Evolutionary conservation across 2,888 invertebrate species (phyloP), one percentile per base, ranked within the genome.

Genomic region (Chrysolina haemoptera): DNA sequence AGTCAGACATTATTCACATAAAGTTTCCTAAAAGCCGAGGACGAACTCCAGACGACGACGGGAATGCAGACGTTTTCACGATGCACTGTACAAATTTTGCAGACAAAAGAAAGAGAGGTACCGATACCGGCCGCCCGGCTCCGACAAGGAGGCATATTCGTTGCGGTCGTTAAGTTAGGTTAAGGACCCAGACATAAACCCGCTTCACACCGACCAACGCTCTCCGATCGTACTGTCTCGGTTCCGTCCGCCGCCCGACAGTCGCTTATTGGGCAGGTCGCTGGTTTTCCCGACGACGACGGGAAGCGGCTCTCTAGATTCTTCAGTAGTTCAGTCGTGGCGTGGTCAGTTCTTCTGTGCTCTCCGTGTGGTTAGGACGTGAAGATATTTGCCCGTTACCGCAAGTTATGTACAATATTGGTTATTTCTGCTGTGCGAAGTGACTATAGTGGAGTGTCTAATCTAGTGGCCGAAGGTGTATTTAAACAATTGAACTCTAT

Each of bases 141-240:
- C 73, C 50, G 74, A 82, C 75, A 74, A 77, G 78, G 82, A 81
- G 71, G 74, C 71, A 75, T 68, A 76, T 66, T 75, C 76, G 85
- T 84, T 85, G 85, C 85, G 85, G 87, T 86, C 86, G 87, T 88
- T 88, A 86, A 86, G 87, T 88, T 88, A 86, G 88, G 88, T 88
- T 88, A 88, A 88, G 88, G 88, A 88, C 88, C 88, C 88, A 88
- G 88, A 88, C 88, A 83, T 70, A 70, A 85, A 82, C 84, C 86
- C 83, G 85, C 83, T 85, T 87, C 83, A 87, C 87, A 87, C 87
- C 83, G 81, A 78, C 82, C 76, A 81, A 81, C 64, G 50, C 8
- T 53, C 68, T 72, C 63, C 73, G 76, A 70, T 82, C 82, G 82
- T 73, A 53, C 62, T 73, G 79, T 76, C 79, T 80, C 81, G 81